Base-by-base conservation (phyloP, 2,797 vertebrate genomes). In the Schizothorax lantsangensis region DNA sequence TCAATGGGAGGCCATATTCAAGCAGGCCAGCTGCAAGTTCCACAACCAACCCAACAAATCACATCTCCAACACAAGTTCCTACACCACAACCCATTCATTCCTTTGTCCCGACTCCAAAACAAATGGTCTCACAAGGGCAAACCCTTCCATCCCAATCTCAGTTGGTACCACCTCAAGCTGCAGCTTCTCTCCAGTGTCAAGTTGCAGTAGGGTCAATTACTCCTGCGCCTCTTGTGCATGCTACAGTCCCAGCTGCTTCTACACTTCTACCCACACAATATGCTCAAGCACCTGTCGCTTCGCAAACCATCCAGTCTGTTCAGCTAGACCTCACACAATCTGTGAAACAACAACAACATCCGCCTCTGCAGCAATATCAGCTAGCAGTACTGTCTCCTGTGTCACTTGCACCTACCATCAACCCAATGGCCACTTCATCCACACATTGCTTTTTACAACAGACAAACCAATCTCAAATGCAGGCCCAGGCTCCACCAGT, bases 311-410 rank as follows among this genome's bases (percentile, higher is more conserved):
- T 93, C 82, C 89, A 92, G 82, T 69, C 93, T 84, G 59, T 91
- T 87, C 93, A 92, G 33, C 90, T 91, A 40, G 94, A 95, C 83
- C 83, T 91, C 88, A 87, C 87, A 75, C 91, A 91, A 72, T 59
- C 92, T 79, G 59, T 88, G 30, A 92, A 94, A 40, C 92, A 91
- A 59, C 88, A 78, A 72, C 88, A 88, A 59, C 88, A 88, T 81
- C 90, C 92, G 11, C 57, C 91, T 79, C 66, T 92, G 21, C 90
- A 92, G 45, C 94, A 95, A 68, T 94, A 93, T 92, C 94, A 93
- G 75, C 93, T 93, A 90, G 90, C 91, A 59, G 81, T 94, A 36
- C 66, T 91, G 54, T 94, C 95, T 87, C 91, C 94, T 75, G 90
- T 89, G 64, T 86, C 90, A 47, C 85, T 86, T 71, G 91, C 81